Evolutionary conservation across 2,888 invertebrate species (phyloP), one percentile per base, ranked within the genome.

Genomic region (Onthophagus sagittarius): DNA sequence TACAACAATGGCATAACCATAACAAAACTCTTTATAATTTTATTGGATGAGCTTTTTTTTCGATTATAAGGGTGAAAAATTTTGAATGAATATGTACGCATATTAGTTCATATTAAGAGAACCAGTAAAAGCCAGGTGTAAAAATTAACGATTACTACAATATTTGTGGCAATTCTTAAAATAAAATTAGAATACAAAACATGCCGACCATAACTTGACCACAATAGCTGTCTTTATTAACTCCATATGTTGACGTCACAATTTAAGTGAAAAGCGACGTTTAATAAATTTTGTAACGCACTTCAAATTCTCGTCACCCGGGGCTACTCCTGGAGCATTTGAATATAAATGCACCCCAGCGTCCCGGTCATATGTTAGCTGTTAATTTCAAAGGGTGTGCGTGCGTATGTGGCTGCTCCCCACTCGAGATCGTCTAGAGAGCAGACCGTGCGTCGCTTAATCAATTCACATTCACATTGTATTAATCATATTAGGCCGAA

Each of bases 211-310:
- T 23, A 23, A 75, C 74, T 23, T n/a, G 14, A 23, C 64, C 75
- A 81, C 82, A 82, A 82, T 83, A 83, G 83, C 82, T 78, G 79
- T 78, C 79, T 82, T 83, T 81, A 83, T 83, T 84, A 23, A 23
- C 23, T 23, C 23, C 23, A 23, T 23, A 53, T 53, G 39, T 53
- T 11, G 39, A 53, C 11, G 39, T 53, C 39, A 53, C 39, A 53
- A 53, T 53, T 53, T 53, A 53, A 53, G 39, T 53, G 39, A 53
- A 53, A 53, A 53, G 39, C 39, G 11, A 9, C 39, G 39, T 53
- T 9, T 53, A 53, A 53, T 53, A 53, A 53, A 53, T 53, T 53
- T 53, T 53, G 39, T 53, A 53, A 53, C 39, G 39, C 39, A 53
- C 39, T 53, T 53, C 39, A 53, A 53, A 53, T 53, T 53, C 39